Evolutionary conservation across 2,113 vertebrate species (phyloP), one percentile per base, ranked within the genome.

Genomic region (Carassius gibelio): DNA sequence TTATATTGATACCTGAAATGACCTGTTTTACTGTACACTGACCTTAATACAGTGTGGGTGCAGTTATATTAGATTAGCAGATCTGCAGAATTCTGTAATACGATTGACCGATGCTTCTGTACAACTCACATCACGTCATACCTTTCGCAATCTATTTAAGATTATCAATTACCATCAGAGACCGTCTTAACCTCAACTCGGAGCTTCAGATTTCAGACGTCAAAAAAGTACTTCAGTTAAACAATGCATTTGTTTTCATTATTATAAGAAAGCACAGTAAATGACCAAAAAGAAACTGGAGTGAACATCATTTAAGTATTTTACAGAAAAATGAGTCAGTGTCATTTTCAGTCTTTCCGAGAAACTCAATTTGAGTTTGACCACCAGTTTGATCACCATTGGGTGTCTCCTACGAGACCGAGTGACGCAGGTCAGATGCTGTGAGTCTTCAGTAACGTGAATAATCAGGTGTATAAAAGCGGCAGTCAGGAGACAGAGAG

Each of bases 351-450:
- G 19, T 81, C 26, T n/a, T 62, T 59, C 59, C 64, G 23, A 21
- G 68, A 86, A 88, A 89, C 76, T 15, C 15, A 71, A 84, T 89
- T 85, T 75, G 23, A 66, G n/a, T 59, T 81, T 38, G 30, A 55
- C 64, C 50, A 75, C 68, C 83, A 87, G 77, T 30, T 30, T 30
- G 30, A 85, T 52, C 88, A 89, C 90, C 91, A 89, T 83, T 80
- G 77, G 88, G 77, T 89, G 90, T 81, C 87, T 91, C 91, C 94
- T 90, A 86, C 89, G 94, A 93, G 95, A 95, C 86, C 88, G 74
- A 81, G 91, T 96, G 96, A 96, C 96, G 95, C 95, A 94, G 93
- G 91, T 89, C 52, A 84, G 75, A 75, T 88, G 89, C 89, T 82
- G 88, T 92, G 93, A 91, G 92, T 93, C 42, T 94, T 93, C 92